phyloP scores from a whole-genome alignment of 2,888 invertebrate species.

The Ectropis crepuscularia region DNA sequence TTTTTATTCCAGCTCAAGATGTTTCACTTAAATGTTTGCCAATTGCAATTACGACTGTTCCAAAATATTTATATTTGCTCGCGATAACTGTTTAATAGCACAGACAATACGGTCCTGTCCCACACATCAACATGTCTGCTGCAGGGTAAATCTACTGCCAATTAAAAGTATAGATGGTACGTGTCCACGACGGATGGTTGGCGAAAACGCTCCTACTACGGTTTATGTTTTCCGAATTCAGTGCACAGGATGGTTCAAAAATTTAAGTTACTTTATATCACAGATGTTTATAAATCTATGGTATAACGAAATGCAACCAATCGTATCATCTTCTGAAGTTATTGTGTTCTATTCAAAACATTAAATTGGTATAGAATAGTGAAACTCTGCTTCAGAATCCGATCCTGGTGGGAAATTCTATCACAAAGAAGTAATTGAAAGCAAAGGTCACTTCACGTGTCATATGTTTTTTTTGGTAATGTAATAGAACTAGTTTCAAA shows the following conservation, averaged over 20 bases:
- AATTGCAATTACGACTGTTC: background rate
- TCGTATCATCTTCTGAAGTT: too few relatives aligned
- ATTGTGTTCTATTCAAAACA: too few relatives aligned
- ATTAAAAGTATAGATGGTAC: conserved; percentile 80
- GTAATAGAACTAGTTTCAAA: too few relatives aligned
- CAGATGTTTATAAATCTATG: too few relatives aligned
- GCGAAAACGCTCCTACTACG: conserved; percentile 55
- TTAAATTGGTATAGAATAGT: too few relatives aligned
- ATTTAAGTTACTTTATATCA: background rate
- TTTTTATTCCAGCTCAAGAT: background rate
- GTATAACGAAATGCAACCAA: too few relatives aligned
- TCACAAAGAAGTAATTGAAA: too few relatives aligned
- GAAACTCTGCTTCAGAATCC: too few relatives aligned
- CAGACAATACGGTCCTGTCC: conserved; percentile 52
- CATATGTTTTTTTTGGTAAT: too few relatives aligned
- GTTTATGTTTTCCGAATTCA: conserved; percentile 57
- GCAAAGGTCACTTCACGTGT: too few relatives aligned
- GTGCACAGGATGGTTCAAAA: conserved; percentile 51
- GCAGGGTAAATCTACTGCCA: conserved; percentile 74
- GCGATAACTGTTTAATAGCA: conserved; percentile 36
- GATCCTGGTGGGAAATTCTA: too few relatives aligned
- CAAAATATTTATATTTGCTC: background rate
- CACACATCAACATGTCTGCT: conserved; percentile 65
- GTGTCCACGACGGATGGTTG: conserved; percentile 66
- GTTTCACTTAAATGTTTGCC: too few relatives aligned